Conservation (phyloP, 2,888 invertebrate genomes). For the Rotaria magnacalcarata region DNA sequence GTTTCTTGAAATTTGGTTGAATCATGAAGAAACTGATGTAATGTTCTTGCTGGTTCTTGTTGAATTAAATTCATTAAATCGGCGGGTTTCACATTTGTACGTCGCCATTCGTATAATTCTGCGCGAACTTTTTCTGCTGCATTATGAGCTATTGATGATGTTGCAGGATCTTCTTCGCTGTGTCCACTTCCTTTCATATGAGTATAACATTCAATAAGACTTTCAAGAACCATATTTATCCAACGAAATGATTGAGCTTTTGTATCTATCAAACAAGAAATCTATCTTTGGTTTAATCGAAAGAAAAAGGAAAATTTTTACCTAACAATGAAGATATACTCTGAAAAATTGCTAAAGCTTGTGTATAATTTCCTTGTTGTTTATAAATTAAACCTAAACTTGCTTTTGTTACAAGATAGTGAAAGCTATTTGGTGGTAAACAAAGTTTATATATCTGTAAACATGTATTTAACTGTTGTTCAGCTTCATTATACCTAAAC, state of each 20-base stretch:
- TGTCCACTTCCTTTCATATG: neutral
- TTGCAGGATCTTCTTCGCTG: neutral
- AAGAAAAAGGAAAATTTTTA: neutral
- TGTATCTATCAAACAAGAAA: neutral
- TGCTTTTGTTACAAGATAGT: neutral
- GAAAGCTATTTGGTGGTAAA: constrained; percentile 12
- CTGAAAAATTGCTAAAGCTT: neutral
- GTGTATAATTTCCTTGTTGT: neutral
- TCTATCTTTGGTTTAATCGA: neutral
- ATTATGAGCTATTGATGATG: neutral
- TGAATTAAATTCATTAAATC: neutral
- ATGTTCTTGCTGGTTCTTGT: neutral
- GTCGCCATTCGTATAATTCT: constrained; percentile 5
- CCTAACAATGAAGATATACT: neutral
- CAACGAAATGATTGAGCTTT: constrained; percentile 23
- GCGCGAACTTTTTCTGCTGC: constrained; percentile 2
- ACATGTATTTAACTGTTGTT: neutral
- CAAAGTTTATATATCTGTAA: constrained; percentile 22
- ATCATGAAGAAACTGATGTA: constrained; percentile 14
- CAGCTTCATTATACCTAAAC: neutral
- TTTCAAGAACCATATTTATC: constrained; percentile 11
- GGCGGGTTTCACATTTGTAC: neutral
- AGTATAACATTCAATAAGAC: constrained; percentile 1
- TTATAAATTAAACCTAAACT: constrained; percentile 12
- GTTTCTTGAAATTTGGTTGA: neutral